Conservation (phyloP, 2,888 invertebrate genomes). For the Latrodectus hesperus region DNA sequence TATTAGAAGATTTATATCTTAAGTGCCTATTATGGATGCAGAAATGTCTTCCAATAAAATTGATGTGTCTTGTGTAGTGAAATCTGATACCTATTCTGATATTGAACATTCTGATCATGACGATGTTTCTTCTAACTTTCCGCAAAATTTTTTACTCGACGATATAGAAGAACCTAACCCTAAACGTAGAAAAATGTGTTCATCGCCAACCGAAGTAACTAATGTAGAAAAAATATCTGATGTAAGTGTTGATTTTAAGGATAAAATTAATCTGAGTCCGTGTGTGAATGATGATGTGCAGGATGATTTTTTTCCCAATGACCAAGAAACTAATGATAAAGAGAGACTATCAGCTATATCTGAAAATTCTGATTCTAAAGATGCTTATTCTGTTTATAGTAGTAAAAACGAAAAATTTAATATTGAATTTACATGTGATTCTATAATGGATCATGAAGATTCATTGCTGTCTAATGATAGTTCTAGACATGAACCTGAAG, state of each 20-base stretch:
- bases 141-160: too few species aligned
- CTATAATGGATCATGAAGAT: constrained; percentile 12
- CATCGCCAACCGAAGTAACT: background rate
- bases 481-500: constrained; percentile 34
- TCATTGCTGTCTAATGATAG: constrained; percentile 12
- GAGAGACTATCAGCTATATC: too few species aligned
- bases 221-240: background rate
- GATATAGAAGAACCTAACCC: too few species aligned
- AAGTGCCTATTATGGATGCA: too few species aligned
- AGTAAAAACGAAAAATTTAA: background rate
- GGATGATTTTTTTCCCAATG: background rate
- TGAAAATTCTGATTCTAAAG: constrained; percentile 16
- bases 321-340: background rate
- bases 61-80: too few species aligned
- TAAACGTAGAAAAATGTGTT: background rate
- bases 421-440: background rate
- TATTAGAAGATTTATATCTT: too few species aligned
- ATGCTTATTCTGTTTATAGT: background rate
- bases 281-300: background rate
- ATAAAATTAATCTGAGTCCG: too few species aligned
- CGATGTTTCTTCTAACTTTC: too few species aligned
- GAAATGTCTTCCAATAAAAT: too few species aligned
- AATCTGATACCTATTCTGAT: too few species aligned
- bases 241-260: background rate
- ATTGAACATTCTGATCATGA: too few species aligned